Percentiles rank a stretch among this genome's conserved stretches.
These are phyloP conservation scores for Lypha dubia DNA, from an alignment of 2,888 invertebrate genomes.

Conservation along the genomic window DNA sequence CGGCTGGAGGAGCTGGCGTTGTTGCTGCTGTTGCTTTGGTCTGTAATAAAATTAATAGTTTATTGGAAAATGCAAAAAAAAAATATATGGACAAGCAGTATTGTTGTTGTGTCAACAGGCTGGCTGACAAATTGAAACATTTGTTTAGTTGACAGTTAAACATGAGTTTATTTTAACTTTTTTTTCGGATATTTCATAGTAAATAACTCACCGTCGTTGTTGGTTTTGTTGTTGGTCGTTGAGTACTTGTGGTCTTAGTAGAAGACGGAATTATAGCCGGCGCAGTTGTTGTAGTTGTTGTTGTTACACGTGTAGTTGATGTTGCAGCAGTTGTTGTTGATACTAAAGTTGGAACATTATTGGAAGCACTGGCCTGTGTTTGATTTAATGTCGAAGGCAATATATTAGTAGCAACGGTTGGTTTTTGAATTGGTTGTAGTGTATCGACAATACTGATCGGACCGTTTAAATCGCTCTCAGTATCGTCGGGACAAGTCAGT, in stretches of 20 bases:
- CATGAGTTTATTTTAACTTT: slow-evolving; percentile 26
- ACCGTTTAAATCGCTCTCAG: slow-evolving; percentile 84
- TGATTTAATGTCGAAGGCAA: slow-evolving; percentile 74
- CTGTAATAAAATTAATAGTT: slow-evolving; percentile 56
- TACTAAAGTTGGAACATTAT: slow-evolving; percentile 60
- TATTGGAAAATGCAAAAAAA: too few species aligned
- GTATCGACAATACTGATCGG: slow-evolving; percentile 83
- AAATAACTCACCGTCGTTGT: slow-evolving; percentile 66
- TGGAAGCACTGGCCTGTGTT: slow-evolving; percentile 66
- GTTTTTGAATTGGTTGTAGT: slow-evolving; percentile 77
- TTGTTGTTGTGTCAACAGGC: background rate
- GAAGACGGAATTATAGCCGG: slow-evolving; percentile 49
- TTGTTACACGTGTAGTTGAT: slow-evolving; percentile 74
- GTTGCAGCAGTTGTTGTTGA: slow-evolving; percentile 78
- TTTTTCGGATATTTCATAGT: background rate
- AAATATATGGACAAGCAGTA: background rate
- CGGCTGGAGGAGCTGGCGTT: slow-evolving; percentile 67
- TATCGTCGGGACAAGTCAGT: slow-evolving; percentile 85
- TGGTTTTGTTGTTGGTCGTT: slow-evolving; percentile 41
- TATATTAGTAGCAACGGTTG: slow-evolving; percentile 80
- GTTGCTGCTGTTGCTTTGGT: slow-evolving; percentile 63
- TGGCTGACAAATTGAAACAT: slow-evolving; percentile 46
- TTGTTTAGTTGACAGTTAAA: slow-evolving; percentile 35
- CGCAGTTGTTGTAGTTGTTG: slow-evolving; percentile 71
- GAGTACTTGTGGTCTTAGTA: slow-evolving; percentile 45